Evolutionary conservation across 2,113 vertebrate species (phyloP).

Genomic region (Hydrolagus affinis): DNA sequence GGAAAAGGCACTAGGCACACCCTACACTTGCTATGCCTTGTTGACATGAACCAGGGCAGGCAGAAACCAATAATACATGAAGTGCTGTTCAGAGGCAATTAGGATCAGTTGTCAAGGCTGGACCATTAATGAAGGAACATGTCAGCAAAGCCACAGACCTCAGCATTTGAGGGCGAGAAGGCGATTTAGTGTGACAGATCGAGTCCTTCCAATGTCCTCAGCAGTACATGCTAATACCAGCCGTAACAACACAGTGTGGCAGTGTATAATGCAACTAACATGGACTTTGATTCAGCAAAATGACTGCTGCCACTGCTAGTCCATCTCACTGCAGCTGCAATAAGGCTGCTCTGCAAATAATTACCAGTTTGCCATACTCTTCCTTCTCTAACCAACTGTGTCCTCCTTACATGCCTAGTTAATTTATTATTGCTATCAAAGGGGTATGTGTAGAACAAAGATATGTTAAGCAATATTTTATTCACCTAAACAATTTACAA

Average conservation of each 20-base stretch:
- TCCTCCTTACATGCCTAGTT: conserved; percentile 42
- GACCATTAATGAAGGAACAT: conserved; percentile 90
- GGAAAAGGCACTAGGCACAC: conserved; percentile 58
- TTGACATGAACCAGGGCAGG: conserved; percentile 85
- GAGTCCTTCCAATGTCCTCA: conserved; percentile 87
- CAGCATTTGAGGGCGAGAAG: conserved; percentile 74
- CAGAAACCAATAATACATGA: conserved; percentile 97
- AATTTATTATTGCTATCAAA: conserved; percentile 42
- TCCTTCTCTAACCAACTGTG: conserved; percentile 40
- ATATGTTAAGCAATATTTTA: conserved; percentile 15
- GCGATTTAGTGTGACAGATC: conserved; percentile 89
- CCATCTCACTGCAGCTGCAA: conserved; percentile 64
- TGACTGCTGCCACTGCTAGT: conserved; percentile 76
- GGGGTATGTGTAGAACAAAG: neutral
- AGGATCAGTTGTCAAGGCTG: conserved; percentile 94
- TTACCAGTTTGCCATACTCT: conserved; percentile 58
- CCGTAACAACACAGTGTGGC: conserved; percentile 74
- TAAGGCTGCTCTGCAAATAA: conserved; percentile 68
- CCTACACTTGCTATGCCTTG: conserved; percentile 65
- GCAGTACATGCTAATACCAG: conserved; percentile 86
- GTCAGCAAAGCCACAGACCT: conserved; percentile 70
- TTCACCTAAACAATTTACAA: neutral
- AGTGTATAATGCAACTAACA: conserved; percentile 70
- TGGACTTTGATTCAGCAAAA: conserved; percentile 76
- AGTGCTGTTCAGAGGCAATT: conserved; percentile 93